Percentiles rank a stretch among this genome's conserved stretches.
Evolutionary conservation across 2,113 vertebrate genomes (phyloP).

Genomic region (Pristiophorus japonicus): DNA sequence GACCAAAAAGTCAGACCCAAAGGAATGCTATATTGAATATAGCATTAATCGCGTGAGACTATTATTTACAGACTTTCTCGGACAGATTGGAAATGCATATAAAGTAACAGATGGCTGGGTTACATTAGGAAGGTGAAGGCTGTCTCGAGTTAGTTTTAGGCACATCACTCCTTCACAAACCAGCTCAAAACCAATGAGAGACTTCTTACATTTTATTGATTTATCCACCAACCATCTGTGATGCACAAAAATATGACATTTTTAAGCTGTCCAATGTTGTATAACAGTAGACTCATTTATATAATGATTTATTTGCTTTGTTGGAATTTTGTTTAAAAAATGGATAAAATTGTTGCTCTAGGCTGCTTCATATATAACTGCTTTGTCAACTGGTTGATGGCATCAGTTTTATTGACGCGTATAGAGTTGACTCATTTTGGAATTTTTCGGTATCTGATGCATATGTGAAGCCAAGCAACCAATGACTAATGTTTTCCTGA

Average conservation of each 20-base stretch:
- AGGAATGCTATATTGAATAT: neutral
- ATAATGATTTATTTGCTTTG: neutral
- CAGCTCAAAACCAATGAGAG: neutral
- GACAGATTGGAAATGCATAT: neutral
- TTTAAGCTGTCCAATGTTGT: neutral
- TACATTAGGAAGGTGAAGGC: too few relatives aligned
- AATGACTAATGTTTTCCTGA: conserved; percentile 21
- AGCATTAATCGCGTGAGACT: neutral
- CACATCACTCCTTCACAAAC: neutral
- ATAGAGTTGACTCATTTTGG: neutral
- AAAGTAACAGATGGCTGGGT: neutral
- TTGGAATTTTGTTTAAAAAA: neutral
- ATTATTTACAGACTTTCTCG: neutral
- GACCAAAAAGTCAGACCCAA: neutral
- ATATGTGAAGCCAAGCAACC: neutral
- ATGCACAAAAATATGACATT: neutral
- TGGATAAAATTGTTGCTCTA: neutral
- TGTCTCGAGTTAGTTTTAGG: neutral
- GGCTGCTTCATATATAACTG: neutral
- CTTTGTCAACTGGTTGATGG: neutral
- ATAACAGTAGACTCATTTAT: neutral
- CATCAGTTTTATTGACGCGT: neutral
- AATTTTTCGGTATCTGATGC: neutral
- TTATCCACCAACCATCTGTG: neutral
- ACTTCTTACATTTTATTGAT: neutral